Conservation (phyloP, 2,113 vertebrate species). For the Lontra canadensis region DNA sequence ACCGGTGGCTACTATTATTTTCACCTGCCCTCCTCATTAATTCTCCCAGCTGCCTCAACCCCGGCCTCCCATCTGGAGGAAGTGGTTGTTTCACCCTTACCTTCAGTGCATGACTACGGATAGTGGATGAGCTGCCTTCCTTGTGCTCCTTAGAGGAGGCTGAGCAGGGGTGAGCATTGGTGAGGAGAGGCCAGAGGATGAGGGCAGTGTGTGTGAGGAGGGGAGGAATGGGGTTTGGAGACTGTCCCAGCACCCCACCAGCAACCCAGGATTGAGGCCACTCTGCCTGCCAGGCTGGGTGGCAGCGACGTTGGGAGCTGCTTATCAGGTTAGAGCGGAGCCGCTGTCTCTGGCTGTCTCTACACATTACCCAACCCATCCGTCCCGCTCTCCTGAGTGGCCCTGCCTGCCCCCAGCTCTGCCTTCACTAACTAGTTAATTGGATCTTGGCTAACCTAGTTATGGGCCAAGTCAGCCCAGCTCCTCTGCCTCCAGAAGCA, state of each 20-base stretch:
- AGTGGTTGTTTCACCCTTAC: not conserved
- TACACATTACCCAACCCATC: constrained; percentile 73
- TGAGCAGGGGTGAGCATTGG: not conserved
- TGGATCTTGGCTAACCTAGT: constrained; percentile 81
- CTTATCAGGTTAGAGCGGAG: constrained; percentile 75
- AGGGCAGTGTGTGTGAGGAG: not conserved
- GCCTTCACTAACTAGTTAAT: constrained; percentile 81
- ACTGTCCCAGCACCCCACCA: not conserved
- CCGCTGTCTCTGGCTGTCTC: constrained; percentile 78
- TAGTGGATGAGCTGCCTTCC: constrained; percentile 32
- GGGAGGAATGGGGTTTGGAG: not conserved
- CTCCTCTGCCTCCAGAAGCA: constrained; percentile 57
- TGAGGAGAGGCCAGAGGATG: not conserved
- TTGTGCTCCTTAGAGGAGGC: not conserved
- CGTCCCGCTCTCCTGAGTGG: constrained; percentile 42
- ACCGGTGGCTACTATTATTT: not conserved
- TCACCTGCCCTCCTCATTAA: not conserved
- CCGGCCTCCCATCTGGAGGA: not conserved
- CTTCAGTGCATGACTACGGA: not conserved
- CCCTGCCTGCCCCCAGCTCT: constrained; percentile 76
- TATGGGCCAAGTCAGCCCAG: constrained; percentile 72
- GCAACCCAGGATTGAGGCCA: not conserved
- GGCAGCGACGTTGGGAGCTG: constrained; percentile 60
- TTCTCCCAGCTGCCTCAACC: not conserved
- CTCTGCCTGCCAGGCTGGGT: not conserved